A percentile compares a stretch with the other conserved stretches of the same genome.
phyloP scores from a whole-genome alignment of 2,797 vertebrate genomes.

The Clangula hyemalis region DNA sequence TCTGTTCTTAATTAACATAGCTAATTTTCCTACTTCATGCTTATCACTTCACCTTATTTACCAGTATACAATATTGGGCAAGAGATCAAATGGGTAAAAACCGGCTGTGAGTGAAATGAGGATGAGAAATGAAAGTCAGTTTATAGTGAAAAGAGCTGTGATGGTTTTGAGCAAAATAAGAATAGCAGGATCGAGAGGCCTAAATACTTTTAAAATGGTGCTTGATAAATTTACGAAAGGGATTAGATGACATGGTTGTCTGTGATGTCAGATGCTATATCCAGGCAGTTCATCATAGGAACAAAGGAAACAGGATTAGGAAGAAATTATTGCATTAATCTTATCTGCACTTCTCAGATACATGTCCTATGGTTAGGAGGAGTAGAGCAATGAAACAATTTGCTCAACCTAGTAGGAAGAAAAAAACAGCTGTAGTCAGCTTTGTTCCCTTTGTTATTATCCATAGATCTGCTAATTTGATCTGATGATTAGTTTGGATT shows the following conservation, averaged over 20 bases:
- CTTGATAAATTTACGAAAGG: conserved; percentile 12
- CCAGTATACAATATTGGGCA: background rate
- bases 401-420: background rate
- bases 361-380: background rate
- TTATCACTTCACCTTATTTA: conserved; percentile 22
- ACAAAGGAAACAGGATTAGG: conserved; percentile 48
- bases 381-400: background rate
- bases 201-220: background rate
- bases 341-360: conserved; percentile 34
- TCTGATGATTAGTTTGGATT: conserved; percentile 4
- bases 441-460: background rate
- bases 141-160: background rate
- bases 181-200: conserved; percentile 2
- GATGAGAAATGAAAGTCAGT: background rate
- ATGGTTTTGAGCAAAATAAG: background rate
- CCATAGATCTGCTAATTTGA: background rate
- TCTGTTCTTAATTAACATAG: background rate
- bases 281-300: background rate
- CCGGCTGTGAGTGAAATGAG: background rate
- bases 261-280: conserved; percentile 7
- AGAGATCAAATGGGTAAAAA: conserved; percentile 6
- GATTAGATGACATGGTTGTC: conserved; percentile 42
- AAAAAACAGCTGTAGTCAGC: background rate
- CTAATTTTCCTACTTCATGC: background rate
- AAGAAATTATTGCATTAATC: conserved; percentile 25